Evolutionary conservation across 2,797 vertebrate species (phyloP), one percentile per base, ranked within the genome.

Genomic region (Halcyon smyrnensis): DNA sequence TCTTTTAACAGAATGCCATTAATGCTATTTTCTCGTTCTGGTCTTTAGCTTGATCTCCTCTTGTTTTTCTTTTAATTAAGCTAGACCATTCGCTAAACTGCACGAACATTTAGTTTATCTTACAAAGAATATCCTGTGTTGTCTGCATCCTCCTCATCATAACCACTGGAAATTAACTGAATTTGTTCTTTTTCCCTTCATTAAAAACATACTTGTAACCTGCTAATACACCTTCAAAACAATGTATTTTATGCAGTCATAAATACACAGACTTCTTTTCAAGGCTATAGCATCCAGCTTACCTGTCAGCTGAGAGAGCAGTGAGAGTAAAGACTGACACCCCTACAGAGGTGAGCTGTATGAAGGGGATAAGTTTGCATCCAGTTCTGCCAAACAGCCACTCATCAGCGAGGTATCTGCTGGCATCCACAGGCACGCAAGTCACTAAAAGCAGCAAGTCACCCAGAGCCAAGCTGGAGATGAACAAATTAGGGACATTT

Each of bases 291-390:
- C 51, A 87, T 36, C 74, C 34, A n/a, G 84, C 98, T 96, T 98
- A 99, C 99, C 99, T 99, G 98, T 99, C 99, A 56, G 99, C 99
- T 2, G 99, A 99, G 80, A 99, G 98, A 41, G 99, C 99, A 5
- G 99, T 99, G 85, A 99, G 99, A 4, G 99, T 99, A 94, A 99
- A 99, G 90, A 99, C 99, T 25, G 99, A 99, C 84, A 99, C 99
- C 62, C 99, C 99, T 8, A 99, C 99, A 4, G 99, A 99, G 37
- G 99, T 99, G 59, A 99, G 98, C 97, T 99, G 99, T 73, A 99
- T 99, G 97, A 99, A 99, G 62, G 99, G 98, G 86, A 99, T 99
- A 91, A 99, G 98, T 97, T 99, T 99, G 97, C 99, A 99, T 60
- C 99, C 99, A 69, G 98, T 96, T 86, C 99, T 98, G 32, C 99